Conservation (phyloP, 92 coral and sea anemone species). For the Blastomussa wellsi region DNA sequence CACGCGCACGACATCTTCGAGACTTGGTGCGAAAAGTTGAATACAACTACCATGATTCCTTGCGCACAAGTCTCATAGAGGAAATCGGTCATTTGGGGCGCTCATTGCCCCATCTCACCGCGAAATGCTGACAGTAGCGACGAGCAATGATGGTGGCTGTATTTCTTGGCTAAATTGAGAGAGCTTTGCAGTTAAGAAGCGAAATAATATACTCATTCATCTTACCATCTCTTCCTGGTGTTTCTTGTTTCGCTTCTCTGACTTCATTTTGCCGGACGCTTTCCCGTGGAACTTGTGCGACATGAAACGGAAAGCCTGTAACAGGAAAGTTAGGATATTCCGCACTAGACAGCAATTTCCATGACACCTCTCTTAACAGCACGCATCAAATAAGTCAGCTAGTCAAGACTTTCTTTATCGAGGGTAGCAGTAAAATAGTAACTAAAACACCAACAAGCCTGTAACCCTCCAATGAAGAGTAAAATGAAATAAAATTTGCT, state of each 20-base stretch:
- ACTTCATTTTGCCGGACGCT: slow-evolving; percentile 90
- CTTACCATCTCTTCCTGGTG: slow-evolving; percentile 87
- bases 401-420: too few relatives aligned
- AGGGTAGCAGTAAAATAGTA: too few relatives aligned
- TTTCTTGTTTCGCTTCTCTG: slow-evolving; percentile 92
- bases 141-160: not conserved
- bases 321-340: not conserved
- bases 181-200: not conserved
- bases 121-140: not conserved
- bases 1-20: too few relatives aligned
- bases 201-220: not conserved
- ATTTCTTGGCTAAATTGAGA: not conserved
- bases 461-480: too few relatives aligned
- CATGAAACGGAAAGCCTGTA: slow-evolving; percentile 90
- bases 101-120: not conserved
- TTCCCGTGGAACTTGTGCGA: slow-evolving; percentile 98
- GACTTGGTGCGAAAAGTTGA: too few relatives aligned
- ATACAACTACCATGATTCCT: too few relatives aligned
- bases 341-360: not conserved
- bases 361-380: too few relatives aligned
- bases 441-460: too few relatives aligned
- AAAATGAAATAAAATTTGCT: too few relatives aligned
- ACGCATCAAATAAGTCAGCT: too few relatives aligned
- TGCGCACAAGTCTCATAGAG: too few relatives aligned
- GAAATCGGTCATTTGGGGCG: too few relatives aligned